Percentiles rank a stretch among this genome's conserved stretches.
These are phyloP conservation scores for Hololepta plana DNA, from an alignment of 2,888 invertebrate genomes.

Conservation along the genomic window DNA sequence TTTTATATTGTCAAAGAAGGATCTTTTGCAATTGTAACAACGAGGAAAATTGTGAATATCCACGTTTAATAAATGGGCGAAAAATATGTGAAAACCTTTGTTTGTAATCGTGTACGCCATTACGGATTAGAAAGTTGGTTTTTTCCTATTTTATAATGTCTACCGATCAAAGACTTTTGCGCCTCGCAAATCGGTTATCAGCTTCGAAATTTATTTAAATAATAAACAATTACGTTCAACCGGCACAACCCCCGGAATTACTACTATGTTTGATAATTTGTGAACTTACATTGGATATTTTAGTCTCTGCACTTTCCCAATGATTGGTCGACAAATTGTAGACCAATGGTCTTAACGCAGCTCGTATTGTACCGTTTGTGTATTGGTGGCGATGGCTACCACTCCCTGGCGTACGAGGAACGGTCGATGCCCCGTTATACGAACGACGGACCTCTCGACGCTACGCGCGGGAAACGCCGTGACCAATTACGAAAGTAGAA, in stretches of 20 bases:
- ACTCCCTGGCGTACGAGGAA: conserved; percentile 35
- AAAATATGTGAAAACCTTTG: conserved; percentile 7
- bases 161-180: too few relatives aligned
- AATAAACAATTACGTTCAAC: conserved; percentile 18
- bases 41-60: too few relatives aligned
- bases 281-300: conserved; percentile 59
- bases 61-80: too few relatives aligned
- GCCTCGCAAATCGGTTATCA: conserved; percentile 10
- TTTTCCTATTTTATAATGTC: too few relatives aligned
- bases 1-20: too few relatives aligned
- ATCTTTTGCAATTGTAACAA: too few relatives aligned
- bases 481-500: conserved; percentile 26
- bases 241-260: conserved; percentile 21
- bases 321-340: conserved; percentile 79
- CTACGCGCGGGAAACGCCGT: conserved; percentile 24
- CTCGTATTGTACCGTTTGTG: conserved; percentile 43
- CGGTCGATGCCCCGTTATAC: conserved; percentile 24
- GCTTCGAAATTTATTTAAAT: too few relatives aligned
- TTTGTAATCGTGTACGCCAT: conserved; percentile 10
- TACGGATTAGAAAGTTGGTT: conserved; percentile 7
- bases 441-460: conserved; percentile 20
- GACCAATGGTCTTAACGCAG: conserved; percentile 70
- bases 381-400: conserved; percentile 53
- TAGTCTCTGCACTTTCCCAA: conserved; percentile 60
- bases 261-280: conserved; percentile 43